phyloP scores from a whole-genome alignment of 2,888 invertebrate species.

The Trichogramma evanescens region DNA sequence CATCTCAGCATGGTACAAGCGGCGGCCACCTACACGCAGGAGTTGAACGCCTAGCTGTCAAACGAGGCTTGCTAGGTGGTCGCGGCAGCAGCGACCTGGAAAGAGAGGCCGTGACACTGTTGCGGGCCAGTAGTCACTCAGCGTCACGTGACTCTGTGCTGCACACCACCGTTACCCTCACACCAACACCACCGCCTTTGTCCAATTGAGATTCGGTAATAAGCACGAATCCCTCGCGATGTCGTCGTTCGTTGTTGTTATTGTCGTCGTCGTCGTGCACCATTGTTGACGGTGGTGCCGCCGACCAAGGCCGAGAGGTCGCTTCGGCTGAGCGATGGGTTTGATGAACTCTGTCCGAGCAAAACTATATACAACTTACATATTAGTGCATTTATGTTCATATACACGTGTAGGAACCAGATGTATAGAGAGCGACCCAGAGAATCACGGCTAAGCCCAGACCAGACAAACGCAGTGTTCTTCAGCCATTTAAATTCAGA shows the following conservation, averaged over 20 bases:
- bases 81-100: constrained; percentile 28
- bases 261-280: neutral
- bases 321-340: too few relatives aligned
- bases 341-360: too few relatives aligned
- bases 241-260: neutral
- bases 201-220: constrained; percentile 33
- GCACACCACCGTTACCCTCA: constrained; percentile 43
- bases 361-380: too few relatives aligned
- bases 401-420: too few relatives aligned
- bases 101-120: constrained; percentile 57
- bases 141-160: constrained; percentile 58
- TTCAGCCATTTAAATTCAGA: too few relatives aligned
- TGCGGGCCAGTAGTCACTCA: constrained; percentile 59
- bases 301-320: too few relatives aligned
- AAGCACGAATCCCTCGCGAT: too few relatives aligned
- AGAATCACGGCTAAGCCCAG: too few relatives aligned
- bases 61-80: constrained; percentile 19
- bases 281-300: neutral
- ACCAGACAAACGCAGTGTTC: too few relatives aligned
- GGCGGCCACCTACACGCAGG: neutral
- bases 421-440: too few relatives aligned
- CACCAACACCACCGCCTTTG: constrained; percentile 39
- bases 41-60: constrained; percentile 13
- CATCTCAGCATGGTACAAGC: constrained; percentile 34
- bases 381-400: too few relatives aligned